phyloP scores from a whole-genome alignment of 2,888 invertebrate species.

The Tridacna crocea region DNA sequence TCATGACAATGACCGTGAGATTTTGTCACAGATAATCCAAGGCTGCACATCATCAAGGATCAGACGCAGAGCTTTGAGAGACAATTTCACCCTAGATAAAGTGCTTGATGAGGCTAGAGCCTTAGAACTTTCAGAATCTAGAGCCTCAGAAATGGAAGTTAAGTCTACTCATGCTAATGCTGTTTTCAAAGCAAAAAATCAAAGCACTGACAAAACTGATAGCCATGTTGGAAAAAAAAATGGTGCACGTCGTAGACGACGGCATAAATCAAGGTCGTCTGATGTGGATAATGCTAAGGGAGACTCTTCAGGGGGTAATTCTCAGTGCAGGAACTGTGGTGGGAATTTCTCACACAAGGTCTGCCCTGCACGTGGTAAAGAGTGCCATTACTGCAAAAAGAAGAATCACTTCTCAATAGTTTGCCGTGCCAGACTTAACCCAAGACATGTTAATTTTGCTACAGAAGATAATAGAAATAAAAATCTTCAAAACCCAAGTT shows the following conservation, averaged over 20 bases:
- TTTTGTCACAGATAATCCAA: conserved; percentile 33
- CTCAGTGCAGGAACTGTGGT: conserved; percentile 36
- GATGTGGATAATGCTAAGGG: conserved; percentile 4
- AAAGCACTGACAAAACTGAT: background rate
- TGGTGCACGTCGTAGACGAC: background rate
- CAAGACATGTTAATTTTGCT: background rate
- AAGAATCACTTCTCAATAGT: too few species aligned
- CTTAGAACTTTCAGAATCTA: conserved; percentile 34
- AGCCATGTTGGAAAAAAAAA: too few species aligned
- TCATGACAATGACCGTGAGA: conserved; percentile 25
- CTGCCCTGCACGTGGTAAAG: conserved; percentile 32
- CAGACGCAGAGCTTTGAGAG: conserved; percentile 26
- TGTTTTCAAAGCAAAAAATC: background rate
- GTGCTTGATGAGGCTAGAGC: conserved; percentile 35
- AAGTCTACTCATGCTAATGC: background rate
- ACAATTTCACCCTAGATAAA: too few species aligned
- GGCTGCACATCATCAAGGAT: conserved; percentile 33
- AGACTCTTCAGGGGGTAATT: background rate
- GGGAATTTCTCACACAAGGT: background rate
- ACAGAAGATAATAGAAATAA: too few species aligned
- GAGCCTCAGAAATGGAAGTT: conserved; percentile 33
- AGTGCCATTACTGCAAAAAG: conserved; percentile 29
- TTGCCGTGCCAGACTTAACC: conserved; percentile 8
- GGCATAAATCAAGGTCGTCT: background rate
- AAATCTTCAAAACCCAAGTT: background rate